Conservation (phyloP, 2,888 invertebrate species). For the Cryptophagus acutangulus region DNA sequence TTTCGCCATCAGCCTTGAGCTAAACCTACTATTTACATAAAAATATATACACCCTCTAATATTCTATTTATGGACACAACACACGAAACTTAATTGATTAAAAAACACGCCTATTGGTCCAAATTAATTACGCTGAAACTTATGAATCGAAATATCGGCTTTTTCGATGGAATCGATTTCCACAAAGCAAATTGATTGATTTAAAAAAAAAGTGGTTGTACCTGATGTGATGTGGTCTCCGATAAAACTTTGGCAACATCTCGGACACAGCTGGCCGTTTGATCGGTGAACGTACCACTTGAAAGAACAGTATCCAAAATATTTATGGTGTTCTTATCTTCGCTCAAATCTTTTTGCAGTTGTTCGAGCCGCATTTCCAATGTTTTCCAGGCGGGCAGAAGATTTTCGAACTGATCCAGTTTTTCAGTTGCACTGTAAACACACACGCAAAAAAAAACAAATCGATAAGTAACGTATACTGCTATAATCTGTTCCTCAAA, state of each 20-base stretch:
- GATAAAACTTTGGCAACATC: conserved; percentile 57
- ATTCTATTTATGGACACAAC: too few species aligned
- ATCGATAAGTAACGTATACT: too few species aligned
- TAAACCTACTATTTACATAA: conserved; percentile 19
- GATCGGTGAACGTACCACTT: conserved; percentile 46
- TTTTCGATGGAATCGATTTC: too few species aligned
- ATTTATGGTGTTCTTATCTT: conserved; percentile 61
- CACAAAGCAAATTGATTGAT: too few species aligned
- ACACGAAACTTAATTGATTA: too few species aligned
- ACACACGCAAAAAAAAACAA: conserved; percentile 21
- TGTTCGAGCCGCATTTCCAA: conserved; percentile 72
- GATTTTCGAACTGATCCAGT: conserved; percentile 65
- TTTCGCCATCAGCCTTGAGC: conserved; percentile 19
- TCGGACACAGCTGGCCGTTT: conserved; percentile 54
- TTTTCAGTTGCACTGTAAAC: conserved; percentile 64
- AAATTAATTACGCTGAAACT: too few species aligned
- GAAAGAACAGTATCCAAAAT: conserved; percentile 50
- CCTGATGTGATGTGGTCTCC: conserved; percentile 46
- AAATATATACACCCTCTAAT: too few species aligned
- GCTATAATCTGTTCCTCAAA: too few species aligned
- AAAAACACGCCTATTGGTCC: too few species aligned
- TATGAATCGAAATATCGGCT: too few species aligned
- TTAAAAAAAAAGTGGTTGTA: conserved; percentile 26
- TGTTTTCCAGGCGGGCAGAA: conserved; percentile 69
- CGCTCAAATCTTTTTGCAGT: conserved; percentile 68